Evolutionary conservation across 2,113 vertebrate species (phyloP).

Genomic region (Notothenia rossii): DNA sequence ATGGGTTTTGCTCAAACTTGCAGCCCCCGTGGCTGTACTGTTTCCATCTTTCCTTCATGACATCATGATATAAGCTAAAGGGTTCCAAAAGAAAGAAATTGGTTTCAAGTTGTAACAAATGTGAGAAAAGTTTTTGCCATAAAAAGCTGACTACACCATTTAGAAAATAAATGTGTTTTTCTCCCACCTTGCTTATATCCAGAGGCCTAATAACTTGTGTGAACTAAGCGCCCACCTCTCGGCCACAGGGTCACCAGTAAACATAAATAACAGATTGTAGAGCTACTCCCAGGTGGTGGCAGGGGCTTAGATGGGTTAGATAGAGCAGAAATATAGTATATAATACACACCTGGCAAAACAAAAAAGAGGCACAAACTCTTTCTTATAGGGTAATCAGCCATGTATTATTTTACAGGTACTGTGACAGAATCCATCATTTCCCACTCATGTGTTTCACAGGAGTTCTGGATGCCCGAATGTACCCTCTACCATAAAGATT

Average conservation of each 20-base stretch:
- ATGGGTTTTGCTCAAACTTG: slow-evolving; percentile 41
- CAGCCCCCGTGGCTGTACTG: slow-evolving; percentile 24
- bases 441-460: slow-evolving; percentile 73
- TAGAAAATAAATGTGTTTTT: slow-evolving; percentile 78
- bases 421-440: slow-evolving; percentile 76
- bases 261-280: slow-evolving; percentile 85
- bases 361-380: slow-evolving; percentile 67
- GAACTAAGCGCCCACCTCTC: slow-evolving; percentile 78
- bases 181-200: slow-evolving; percentile 56
- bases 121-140: slow-evolving; percentile 59
- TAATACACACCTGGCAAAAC: slow-evolving; percentile 66
- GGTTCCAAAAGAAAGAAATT: slow-evolving; percentile 43
- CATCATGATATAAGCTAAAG: slow-evolving; percentile 62
- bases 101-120: slow-evolving; percentile 52
- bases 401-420: slow-evolving; percentile 82
- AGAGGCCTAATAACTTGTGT: slow-evolving; percentile 76
- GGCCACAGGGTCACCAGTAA: slow-evolving; percentile 85
- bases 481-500: slow-evolving; percentile 31
- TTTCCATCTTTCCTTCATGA: slow-evolving; percentile 41
- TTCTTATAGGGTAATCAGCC: slow-evolving; percentile 75
- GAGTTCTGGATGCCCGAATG: slow-evolving; percentile 55
- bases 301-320: slow-evolving; percentile 78
- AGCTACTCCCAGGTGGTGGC: slow-evolving; percentile 78
- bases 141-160: slow-evolving; percentile 71
- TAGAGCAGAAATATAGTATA: slow-evolving; percentile 68